Conservation (phyloP, 2,113 vertebrate genomes). For the Trachemys scripta region DNA sequence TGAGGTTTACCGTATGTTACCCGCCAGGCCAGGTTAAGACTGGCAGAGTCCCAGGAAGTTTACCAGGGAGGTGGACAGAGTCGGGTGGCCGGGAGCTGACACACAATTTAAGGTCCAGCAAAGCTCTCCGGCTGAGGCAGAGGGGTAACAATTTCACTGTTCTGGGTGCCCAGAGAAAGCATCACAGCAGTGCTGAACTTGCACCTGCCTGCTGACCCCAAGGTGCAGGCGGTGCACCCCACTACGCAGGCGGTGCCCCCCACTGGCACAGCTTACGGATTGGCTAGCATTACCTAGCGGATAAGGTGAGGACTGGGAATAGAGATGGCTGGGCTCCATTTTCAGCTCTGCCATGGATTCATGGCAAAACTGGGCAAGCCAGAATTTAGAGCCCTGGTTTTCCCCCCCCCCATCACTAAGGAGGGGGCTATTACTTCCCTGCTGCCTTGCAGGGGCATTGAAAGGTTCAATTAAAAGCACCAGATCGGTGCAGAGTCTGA, state of each 20-base stretch:
- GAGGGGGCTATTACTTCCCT: neutral
- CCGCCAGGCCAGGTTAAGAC: neutral
- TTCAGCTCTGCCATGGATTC: neutral
- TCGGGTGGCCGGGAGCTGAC: neutral
- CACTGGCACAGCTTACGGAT: neutral
- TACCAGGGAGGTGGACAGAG: neutral
- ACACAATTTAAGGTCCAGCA: neutral
- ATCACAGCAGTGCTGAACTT: fast-evolving
- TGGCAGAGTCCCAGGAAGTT: neutral
- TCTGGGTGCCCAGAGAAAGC: neutral
- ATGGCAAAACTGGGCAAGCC: neutral
- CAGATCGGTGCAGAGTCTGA: neutral
- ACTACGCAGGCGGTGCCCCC: fast-evolving
- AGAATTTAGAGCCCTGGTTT: neutral
- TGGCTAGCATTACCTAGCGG: neutral
- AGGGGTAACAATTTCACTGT: neutral
- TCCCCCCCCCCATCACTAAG: neutral
- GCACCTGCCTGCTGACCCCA: neutral
- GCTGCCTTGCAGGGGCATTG: neutral
- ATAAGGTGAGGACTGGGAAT: neutral
- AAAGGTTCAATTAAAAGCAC: neutral
- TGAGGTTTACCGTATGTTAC: neutral
- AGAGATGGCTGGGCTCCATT: neutral
- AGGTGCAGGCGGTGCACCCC: neutral
- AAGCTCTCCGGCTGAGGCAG: neutral